Conservation (phyloP, 1,140 invertebrate species). For the Halictus rubicundus region DNA sequence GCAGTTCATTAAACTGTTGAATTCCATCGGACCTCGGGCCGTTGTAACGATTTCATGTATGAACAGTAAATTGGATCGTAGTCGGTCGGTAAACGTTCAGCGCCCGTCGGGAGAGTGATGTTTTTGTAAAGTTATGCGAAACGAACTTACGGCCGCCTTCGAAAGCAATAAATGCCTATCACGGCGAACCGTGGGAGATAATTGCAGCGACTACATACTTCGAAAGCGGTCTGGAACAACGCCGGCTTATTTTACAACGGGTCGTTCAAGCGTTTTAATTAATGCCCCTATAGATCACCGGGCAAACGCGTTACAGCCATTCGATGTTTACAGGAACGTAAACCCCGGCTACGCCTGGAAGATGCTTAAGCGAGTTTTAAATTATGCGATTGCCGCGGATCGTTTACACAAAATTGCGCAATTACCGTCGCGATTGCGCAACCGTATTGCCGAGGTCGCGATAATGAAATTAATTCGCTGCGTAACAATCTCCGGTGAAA, state of each 20-base stretch:
- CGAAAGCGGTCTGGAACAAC: neutral
- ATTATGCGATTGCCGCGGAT: neutral
- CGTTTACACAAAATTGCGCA: neutral
- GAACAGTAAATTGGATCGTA: conserved; percentile 21
- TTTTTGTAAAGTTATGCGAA: neutral
- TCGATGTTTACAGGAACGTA: neutral
- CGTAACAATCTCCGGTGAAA: too few species aligned
- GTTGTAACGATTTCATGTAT: neutral
- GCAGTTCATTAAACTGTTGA: neutral
- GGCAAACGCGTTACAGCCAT: neutral
- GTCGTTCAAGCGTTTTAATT: neutral
- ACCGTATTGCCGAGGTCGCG: neutral
- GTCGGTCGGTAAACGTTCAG: neutral
- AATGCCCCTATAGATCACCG: neutral
- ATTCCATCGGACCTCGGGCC: conserved; percentile 1
- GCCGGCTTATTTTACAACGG: conserved; percentile 6
- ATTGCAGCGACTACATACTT: conserved; percentile 3
- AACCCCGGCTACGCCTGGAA: neutral
- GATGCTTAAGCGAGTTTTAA: neutral
- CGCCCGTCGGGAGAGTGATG: too few species aligned
- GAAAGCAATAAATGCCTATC: conserved; percentile 1
- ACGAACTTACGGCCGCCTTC: neutral
- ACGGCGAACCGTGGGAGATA: conserved; percentile 16
- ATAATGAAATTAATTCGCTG: neutral
- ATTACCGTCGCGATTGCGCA: neutral